These are phyloP conservation scores for Ornithorhynchus anatinus DNA, from an alignment of 2,113 vertebrate genomes.

Conservation along the genomic window DNA sequence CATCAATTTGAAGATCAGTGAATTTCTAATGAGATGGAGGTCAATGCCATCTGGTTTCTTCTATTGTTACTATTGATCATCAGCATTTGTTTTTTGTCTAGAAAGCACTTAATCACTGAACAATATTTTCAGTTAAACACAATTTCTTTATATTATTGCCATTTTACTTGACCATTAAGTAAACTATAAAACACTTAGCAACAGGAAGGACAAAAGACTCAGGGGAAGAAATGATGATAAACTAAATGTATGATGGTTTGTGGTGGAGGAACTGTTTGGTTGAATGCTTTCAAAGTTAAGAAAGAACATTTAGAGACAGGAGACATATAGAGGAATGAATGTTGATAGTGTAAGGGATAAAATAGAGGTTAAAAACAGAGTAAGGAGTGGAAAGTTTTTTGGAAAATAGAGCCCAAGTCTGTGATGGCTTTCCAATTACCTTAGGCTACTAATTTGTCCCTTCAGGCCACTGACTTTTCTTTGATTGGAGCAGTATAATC, in stretches of 20 bases:
- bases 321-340: no score
- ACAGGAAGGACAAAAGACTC: neutral
- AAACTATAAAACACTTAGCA: conserved; percentile 20
- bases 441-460: no score
- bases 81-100: conserved; percentile 40
- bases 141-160: conserved; percentile 22
- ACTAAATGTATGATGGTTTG: neutral
- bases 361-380: no score
- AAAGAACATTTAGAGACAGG: neutral
- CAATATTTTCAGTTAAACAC: conserved; percentile 44
- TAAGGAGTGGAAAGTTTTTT: no score
- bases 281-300: neutral
- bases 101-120: conserved; percentile 24
- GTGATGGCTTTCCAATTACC: no score
- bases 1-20: conserved; percentile 2
- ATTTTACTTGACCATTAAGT: conserved; percentile 31
- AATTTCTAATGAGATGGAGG: conserved; percentile 40
- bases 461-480: no score
- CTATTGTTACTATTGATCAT: conserved; percentile 45
- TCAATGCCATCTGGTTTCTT: conserved; percentile 32
- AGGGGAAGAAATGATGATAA: neutral
- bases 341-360: no score
- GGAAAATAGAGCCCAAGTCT: no score
- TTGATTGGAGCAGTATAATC: no score
- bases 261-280: neutral